Evolutionary conservation across 2,113 vertebrate genomes (phyloP).

Genomic region (Dinomys branickii): DNA sequence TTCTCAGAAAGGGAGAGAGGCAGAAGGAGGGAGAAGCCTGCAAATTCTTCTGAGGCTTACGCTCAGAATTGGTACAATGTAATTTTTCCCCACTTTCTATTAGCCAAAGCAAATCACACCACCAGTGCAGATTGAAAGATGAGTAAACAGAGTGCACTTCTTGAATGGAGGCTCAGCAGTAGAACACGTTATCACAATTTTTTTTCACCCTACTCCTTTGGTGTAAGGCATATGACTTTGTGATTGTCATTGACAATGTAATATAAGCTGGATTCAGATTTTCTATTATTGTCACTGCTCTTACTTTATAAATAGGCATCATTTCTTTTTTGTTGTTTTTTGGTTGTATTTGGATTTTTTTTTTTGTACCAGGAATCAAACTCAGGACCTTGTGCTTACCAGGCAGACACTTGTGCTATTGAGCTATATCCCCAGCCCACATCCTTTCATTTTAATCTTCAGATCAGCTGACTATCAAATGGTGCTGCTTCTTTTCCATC

Average conservation of each 20-base stretch:
- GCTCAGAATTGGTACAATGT: neutral
- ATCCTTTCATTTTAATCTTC: conserved; percentile 16
- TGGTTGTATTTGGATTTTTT: no score
- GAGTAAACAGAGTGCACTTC: neutral
- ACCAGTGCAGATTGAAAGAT: neutral
- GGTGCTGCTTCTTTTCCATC: neutral
- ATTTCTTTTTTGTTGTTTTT: no score
- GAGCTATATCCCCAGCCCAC: no score
- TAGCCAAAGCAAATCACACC: neutral
- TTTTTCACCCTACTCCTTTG: neutral
- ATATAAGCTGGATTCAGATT: neutral
- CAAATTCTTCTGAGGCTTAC: neutral
- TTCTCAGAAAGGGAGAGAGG: neutral
- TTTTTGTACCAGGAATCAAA: no score
- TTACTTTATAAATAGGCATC: neutral
- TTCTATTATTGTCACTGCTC: neutral
- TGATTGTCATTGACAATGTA: neutral
- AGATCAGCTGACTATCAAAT: neutral
- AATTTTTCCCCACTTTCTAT: neutral
- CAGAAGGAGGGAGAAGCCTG: neutral
- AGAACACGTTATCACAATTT: neutral
- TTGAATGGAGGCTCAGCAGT: neutral
- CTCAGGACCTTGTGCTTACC: no score
- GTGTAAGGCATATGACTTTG: neutral
- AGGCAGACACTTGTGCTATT: no score